phyloP scores from a whole-genome alignment of 2,888 invertebrate genomes.

The Dendrolimus houi region DNA sequence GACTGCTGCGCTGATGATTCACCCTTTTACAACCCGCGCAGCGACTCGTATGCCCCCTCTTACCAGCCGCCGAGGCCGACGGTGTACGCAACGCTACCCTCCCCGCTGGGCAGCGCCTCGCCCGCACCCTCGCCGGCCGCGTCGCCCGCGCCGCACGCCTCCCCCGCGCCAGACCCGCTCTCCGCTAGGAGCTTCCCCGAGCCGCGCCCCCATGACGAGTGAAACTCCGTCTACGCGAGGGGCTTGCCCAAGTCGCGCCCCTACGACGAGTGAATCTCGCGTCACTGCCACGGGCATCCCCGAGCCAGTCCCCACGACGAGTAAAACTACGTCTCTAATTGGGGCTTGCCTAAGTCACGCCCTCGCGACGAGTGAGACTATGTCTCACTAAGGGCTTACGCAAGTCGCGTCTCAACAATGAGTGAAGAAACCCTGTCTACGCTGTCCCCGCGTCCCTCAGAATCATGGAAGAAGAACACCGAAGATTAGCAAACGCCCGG shows the following conservation, averaged over 20 bases:
- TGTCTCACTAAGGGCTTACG: slow-evolving; percentile 43
- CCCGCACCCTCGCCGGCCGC: slow-evolving; percentile 58
- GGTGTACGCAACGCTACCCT: slow-evolving; percentile 68
- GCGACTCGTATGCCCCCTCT: slow-evolving; percentile 69
- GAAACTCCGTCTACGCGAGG: slow-evolving; percentile 34
- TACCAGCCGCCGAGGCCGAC: slow-evolving; percentile 68
- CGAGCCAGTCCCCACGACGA: slow-evolving; percentile 43
- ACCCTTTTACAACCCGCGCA: slow-evolving; percentile 70
- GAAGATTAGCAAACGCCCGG: no score
- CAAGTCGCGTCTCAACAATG: slow-evolving; percentile 35
- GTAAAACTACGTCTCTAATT: slow-evolving; percentile 34
- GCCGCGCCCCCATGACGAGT: slow-evolving; percentile 43
- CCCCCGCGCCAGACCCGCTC: slow-evolving; percentile 33
- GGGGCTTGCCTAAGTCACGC: slow-evolving; percentile 42
- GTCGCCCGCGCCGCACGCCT: slow-evolving; percentile 49
- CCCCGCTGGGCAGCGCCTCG: slow-evolving; percentile 56
- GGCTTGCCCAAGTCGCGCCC: slow-evolving; percentile 39
- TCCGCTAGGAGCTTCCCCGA: slow-evolving; percentile 44
- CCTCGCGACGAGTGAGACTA: slow-evolving; percentile 40
- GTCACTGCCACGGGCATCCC: slow-evolving; percentile 42
- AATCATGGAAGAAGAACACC: no score
- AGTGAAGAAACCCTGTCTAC: background rate
- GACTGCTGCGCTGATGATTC: slow-evolving; percentile 65
- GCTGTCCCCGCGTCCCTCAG: background rate
- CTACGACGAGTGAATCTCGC: slow-evolving; percentile 25